phyloP scores from a whole-genome alignment of 2,888 invertebrate genomes.

The Eupithecia vulgata region DNA sequence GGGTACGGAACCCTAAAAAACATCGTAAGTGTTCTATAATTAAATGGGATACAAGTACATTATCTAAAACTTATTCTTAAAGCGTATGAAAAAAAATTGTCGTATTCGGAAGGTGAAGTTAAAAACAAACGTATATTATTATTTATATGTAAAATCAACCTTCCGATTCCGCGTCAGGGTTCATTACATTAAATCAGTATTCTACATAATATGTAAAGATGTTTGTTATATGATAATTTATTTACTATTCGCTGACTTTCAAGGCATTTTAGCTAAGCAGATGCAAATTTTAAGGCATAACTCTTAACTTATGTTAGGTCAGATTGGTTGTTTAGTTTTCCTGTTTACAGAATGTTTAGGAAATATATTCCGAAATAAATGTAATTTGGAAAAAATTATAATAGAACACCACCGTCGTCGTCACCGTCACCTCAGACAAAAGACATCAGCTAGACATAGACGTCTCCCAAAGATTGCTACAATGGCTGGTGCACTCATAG shows the following conservation, averaged over 20 bases:
- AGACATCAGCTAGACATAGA: neutral
- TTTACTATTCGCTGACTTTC: neutral
- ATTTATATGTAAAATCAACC: neutral
- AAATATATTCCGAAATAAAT: neutral
- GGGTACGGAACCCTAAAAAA: no score
- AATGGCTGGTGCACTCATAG: no score
- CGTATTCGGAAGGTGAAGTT: neutral
- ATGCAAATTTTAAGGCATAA: neutral
- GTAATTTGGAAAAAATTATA: neutral
- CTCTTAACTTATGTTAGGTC: neutral
- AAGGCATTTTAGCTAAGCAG: neutral
- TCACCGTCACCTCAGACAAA: neutral
- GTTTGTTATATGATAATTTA: neutral
- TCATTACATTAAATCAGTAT: neutral
- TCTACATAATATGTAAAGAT: neutral
- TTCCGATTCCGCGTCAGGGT: neutral
- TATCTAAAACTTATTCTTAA: no score
- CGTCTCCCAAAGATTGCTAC: neutral
- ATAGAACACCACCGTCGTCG: neutral
- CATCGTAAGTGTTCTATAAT: no score
- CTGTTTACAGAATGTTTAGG: neutral
- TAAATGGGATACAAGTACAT: no score
- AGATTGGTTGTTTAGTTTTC: neutral
- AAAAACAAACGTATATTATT: neutral
- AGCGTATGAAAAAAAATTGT: neutral